Percentiles rank a stretch among this genome's conserved stretches.
Evolutionary conservation across 2,888 invertebrate species (phyloP).

Genomic region (Nudaria mundana): DNA sequence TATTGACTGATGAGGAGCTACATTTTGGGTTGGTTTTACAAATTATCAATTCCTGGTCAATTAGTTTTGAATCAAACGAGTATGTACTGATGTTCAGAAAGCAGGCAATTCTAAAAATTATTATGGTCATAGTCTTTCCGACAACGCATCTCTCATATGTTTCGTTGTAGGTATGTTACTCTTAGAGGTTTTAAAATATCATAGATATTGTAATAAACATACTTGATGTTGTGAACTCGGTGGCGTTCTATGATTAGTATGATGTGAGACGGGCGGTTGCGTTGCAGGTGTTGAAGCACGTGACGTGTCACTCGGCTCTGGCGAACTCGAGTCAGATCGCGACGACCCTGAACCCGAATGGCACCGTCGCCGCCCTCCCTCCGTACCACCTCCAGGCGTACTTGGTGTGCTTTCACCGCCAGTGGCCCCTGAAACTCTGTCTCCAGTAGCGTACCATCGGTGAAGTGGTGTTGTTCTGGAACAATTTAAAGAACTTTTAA

Average conservation of each 20-base stretch:
- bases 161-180: too few species aligned
- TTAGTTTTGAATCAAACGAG: too few species aligned
- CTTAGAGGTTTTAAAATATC: too few species aligned
- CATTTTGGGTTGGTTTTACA: too few species aligned
- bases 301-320: constrained; percentile 81
- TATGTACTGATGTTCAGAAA: too few species aligned
- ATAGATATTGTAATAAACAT: constrained; percentile 6
- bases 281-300: constrained; percentile 81
- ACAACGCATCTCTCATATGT: too few species aligned
- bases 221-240: constrained; percentile 56
- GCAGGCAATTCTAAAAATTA: too few species aligned
- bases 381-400: constrained; percentile 69
- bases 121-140: too few species aligned
- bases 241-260: constrained; percentile 54
- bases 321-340: constrained; percentile 79
- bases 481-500: constrained; percentile 2
- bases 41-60: too few species aligned
- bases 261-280: constrained; percentile 58
- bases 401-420: constrained; percentile 55
- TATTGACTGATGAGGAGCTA: too few species aligned
- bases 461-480: constrained; percentile 63
- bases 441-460: constrained; percentile 67
- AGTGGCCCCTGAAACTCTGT: constrained; percentile 39
- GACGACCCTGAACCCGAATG: constrained; percentile 77
- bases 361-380: constrained; percentile 74